A percentile compares a stretch with the other conserved stretches of the same genome.
Conservation (phyloP, 2,888 invertebrate species). For the Loripinus fragilis region DNA sequence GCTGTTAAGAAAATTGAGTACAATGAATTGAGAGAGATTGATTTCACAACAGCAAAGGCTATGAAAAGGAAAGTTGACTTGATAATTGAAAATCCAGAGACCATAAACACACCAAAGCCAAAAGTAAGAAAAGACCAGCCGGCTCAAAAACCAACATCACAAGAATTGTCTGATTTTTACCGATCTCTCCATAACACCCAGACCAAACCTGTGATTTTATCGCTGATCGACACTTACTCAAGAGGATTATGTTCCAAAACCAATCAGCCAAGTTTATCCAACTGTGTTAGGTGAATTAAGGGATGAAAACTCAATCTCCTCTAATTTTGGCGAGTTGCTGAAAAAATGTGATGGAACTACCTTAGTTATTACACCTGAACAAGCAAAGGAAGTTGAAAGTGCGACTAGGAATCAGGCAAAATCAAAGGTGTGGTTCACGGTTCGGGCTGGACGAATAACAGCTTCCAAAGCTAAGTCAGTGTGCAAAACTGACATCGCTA, state of each 20-base stretch:
- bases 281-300: neutral
- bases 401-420: neutral
- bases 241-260: slow-evolving; percentile 3
- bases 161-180: neutral
- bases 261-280: neutral
- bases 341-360: neutral
- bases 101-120: neutral
- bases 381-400: slow-evolving; percentile 13
- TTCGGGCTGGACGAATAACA: neutral
- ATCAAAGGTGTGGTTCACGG: neutral
- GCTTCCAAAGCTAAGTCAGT: slow-evolving; percentile 1
- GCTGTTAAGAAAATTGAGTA: slow-evolving; percentile 10
- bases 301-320: neutral
- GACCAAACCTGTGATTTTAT: neutral
- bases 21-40: slow-evolving; percentile 12
- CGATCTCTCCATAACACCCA: neutral
- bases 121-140: neutral
- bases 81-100: neutral
- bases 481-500: neutral
- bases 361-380: neutral
- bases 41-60: neutral
- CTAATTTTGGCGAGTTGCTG: slow-evolving; percentile 6
- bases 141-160: neutral
- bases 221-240: neutral
- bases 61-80: slow-evolving; percentile 1